These are phyloP conservation scores for Cryptocephalus primarius DNA, from an alignment of 2,888 invertebrate genomes.

Conservation along the genomic window DNA sequence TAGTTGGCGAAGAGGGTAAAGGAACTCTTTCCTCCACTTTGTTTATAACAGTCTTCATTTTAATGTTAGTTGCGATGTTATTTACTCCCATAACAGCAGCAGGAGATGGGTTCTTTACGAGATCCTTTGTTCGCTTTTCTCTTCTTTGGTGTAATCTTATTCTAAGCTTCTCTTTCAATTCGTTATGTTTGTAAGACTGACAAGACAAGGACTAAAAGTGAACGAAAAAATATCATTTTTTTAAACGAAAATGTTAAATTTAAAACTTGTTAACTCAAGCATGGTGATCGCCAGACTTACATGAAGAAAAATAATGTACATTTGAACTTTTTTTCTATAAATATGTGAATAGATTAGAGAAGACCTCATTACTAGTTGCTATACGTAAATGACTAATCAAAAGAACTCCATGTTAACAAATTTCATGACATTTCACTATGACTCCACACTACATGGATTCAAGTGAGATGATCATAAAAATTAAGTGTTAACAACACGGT, in stretches of 20 bases:
- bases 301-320: no score
- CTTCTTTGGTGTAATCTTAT: conserved; percentile 29
- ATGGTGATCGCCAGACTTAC: no score
- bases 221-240: background rate
- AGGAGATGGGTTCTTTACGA: conserved; percentile 8
- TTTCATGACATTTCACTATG: no score
- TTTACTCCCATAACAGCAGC: background rate
- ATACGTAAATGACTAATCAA: no score
- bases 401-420: no score
- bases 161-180: conserved; percentile 31
- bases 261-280: background rate
- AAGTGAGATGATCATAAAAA: no score
- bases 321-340: no score
- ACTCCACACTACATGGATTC: no score
- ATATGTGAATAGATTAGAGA: no score
- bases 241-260: background rate
- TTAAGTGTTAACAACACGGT: no score
- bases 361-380: no score
- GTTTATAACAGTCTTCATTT: conserved; percentile 13
- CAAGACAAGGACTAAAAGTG: conserved; percentile 8
- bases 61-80: conserved; percentile 6
- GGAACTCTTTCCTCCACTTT: conserved; percentile 17
- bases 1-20: conserved; percentile 18
- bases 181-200: conserved; percentile 26
- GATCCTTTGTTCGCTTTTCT: conserved; percentile 19